Base-by-base conservation (phyloP, 2,888 invertebrate species). In the Nymphalis urticae region DNA sequence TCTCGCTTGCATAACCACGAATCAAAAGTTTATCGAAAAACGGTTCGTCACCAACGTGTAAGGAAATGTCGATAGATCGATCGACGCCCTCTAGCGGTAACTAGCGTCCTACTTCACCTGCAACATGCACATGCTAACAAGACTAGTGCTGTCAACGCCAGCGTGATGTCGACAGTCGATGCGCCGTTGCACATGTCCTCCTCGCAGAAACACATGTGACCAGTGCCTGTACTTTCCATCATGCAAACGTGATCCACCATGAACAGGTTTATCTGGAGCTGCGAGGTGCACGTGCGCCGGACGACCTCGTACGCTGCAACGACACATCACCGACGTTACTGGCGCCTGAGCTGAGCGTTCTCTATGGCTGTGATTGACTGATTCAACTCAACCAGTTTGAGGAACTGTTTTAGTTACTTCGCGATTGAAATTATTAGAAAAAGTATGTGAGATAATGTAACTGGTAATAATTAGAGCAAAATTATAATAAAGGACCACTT, bases 191-290 rank as follows among this genome's bases (percentile, higher is more conserved):
- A 98, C 96, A 97, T 97, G 94, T 98, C 97, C 94, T 97, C 97
- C 94, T 98, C 98, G 94, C 98, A 98, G 95, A 98, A 98, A 94
- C 98, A 98, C 98, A 98, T 98, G 95, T 97, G 97, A 93, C 98
- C 98, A 88, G 96, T 97, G 94, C 98, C 97, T 94, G 97, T 97
- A 95, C 98, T 97, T 96, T 98, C 98, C 96, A 97, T 97, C 98
- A 98, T 98, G 96, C 98, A 98, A 94, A 98, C 98, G 94, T 98
- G 98, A 93, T 98, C 98, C 90, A 98, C 98, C 97, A 98, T 98
- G 94, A 98, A 98, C 84, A 98, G 94, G 93, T 98, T 98, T 93
- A 98, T 98, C 93, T 97, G 97, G 76, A 98, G 95, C 86, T 98
- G 97, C 74, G 97, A 96, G 70, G 98, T 98, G 93, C 98, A 98